Evolutionary conservation across 2,113 vertebrate species (phyloP).

Genomic region (Felis chaus): DNA sequence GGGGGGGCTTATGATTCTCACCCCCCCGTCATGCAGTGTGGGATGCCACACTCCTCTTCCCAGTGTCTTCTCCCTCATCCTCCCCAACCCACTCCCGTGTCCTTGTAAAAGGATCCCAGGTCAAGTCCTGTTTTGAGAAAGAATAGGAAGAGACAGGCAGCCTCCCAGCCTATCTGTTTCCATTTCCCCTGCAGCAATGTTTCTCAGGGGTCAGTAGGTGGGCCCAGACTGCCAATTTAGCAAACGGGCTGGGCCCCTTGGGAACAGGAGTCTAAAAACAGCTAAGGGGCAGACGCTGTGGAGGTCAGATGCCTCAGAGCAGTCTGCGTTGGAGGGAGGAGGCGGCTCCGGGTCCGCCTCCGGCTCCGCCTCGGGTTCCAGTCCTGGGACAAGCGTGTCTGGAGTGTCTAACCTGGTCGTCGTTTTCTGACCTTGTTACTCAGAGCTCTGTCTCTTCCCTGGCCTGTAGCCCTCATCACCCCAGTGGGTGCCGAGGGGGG

Average conservation of each 20-base stretch:
- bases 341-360: neutral
- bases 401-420: neutral
- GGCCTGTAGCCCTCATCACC: neutral
- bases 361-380: neutral
- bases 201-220: neutral
- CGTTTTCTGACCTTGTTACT: neutral
- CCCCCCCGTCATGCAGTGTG: too few species aligned
- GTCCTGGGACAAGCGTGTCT: neutral
- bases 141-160: neutral
- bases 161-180: neutral
- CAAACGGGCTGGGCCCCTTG: neutral
- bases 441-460: neutral
- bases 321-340: neutral
- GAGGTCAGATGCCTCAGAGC: neutral
- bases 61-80: neutral
- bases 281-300: neutral
- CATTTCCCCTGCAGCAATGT: neutral
- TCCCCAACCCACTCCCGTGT: neutral
- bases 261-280: slow-evolving; percentile 44
- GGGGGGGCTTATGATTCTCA: neutral
- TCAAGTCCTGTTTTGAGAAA: neutral
- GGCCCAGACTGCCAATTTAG: neutral
- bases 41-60: neutral
- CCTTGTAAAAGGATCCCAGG: neutral
- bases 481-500: too few species aligned